Evolutionary conservation across 64 coral and sea anemone species (phyloP).

Genomic region (Actinia equina): DNA sequence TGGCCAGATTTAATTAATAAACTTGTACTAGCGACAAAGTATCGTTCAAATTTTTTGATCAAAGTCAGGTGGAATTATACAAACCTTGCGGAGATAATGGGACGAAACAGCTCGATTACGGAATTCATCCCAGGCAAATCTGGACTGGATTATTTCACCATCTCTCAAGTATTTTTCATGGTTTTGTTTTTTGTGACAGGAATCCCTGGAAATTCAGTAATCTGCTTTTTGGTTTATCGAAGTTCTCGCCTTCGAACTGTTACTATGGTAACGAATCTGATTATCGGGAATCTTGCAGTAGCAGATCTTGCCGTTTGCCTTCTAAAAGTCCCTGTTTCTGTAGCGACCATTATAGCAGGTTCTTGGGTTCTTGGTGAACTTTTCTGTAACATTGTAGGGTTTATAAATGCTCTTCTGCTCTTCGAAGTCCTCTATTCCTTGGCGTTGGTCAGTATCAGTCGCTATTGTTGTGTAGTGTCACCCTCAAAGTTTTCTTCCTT

Average conservation of each 20-base stretch:
- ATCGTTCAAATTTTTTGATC: not conserved
- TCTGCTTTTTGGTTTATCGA: slow-evolving; percentile 73
- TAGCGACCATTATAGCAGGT: slow-evolving; percentile 61
- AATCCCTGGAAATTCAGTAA: slow-evolving; percentile 70
- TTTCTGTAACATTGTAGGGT: slow-evolving; percentile 61
- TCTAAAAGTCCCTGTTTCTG: slow-evolving; percentile 79
- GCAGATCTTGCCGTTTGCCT: slow-evolving; percentile 77
- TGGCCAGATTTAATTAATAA: not conserved
- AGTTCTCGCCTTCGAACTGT: slow-evolving; percentile 74
- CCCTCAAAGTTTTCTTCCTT: slow-evolving; percentile 73
- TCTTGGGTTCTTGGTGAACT: slow-evolving; percentile 31
- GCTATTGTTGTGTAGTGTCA: slow-evolving; percentile 90
- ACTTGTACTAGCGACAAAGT: not conserved
- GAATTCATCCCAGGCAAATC: not conserved
- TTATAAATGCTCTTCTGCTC: slow-evolving; percentile 73
- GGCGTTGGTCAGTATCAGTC: slow-evolving; percentile 75
- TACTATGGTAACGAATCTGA: slow-evolving; percentile 80
- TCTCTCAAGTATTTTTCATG: slow-evolving; percentile 61
- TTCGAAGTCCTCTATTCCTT: slow-evolving; percentile 82
- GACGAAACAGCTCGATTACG: not conserved
- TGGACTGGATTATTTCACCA: not conserved
- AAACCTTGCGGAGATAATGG: not conserved
- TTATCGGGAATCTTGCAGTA: slow-evolving; percentile 75
- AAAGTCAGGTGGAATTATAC: not conserved
- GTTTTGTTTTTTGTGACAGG: slow-evolving; percentile 66